Evolutionary conservation across 2,888 invertebrate species (phyloP).

Genomic region (Cryptocephalus primarius): DNA sequence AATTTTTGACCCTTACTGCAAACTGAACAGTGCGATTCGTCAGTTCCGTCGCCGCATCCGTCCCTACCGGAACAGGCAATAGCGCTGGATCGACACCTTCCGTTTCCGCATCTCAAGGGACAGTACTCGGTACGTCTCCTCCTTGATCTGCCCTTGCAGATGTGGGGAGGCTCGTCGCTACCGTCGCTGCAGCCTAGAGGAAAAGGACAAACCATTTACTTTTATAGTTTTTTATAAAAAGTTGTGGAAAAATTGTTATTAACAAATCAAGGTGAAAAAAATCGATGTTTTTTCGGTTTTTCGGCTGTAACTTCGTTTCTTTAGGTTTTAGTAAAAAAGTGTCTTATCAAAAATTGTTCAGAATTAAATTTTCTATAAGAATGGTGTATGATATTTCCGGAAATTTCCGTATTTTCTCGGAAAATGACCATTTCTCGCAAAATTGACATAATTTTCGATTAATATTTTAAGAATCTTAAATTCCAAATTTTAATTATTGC

Average conservation of each 20-base stretch:
- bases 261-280: too few species aligned
- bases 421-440: too few species aligned
- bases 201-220: neutral
- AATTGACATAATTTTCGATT: too few species aligned
- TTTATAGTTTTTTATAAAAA: neutral
- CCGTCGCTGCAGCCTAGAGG: slow-evolving; percentile 49
- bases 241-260: neutral
- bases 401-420: too few species aligned
- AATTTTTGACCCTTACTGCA: slow-evolving; percentile 60
- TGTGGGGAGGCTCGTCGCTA: slow-evolving; percentile 78
- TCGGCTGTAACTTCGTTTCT: too few species aligned
- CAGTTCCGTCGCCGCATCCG: slow-evolving; percentile 85
- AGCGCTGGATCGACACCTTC: slow-evolving; percentile 78
- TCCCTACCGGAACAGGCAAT: slow-evolving; percentile 83
- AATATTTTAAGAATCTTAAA: too few species aligned
- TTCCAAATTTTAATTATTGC: too few species aligned
- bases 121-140: slow-evolving; percentile 50
- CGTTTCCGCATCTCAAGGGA: slow-evolving; percentile 77
- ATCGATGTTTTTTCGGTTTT: too few species aligned
- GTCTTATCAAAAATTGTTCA: too few species aligned
- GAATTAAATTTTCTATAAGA: too few species aligned
- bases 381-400: too few species aligned
- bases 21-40: slow-evolving; percentile 73
- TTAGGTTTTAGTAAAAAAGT: too few species aligned
- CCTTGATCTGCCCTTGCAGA: slow-evolving; percentile 52